Evolutionary conservation across 2,888 invertebrate genomes (phyloP), one percentile per base, ranked within the genome.

Genomic region (Trilocha varians): DNA sequence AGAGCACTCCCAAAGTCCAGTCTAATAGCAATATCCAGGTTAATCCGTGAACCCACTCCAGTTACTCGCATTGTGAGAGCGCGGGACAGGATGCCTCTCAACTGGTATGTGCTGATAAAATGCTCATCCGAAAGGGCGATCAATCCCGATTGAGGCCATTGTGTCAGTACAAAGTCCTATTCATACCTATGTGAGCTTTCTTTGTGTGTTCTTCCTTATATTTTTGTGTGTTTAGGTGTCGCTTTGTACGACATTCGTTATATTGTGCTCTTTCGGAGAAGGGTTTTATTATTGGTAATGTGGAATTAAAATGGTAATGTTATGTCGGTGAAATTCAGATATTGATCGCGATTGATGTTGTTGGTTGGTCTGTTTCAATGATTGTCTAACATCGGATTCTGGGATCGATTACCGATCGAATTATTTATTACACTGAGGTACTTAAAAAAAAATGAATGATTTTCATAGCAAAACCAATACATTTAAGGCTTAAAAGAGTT

Each of bases 31-130:
- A 53, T 48, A 51, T 55, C 48, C 55, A 54, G 57, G 55, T 65
- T 62, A 68, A 68, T 65, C 65, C 57, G 50, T 34, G 35, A 46
- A 52, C 52, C 55, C 61, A 53, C 56, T 63, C 53, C 55, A 52
- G 46, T 46, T 50, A 49, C 38, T 41, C 50, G 59, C 57, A 51
- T 57, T 57, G 54, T 60, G 52, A 56, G 58, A 56, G 49, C 50
- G 49, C 46, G 57, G 56, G 55, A 63, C 51, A 52, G 55, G 58
- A 64, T 57, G 53, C 57, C 62, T 59, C 61, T 58, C 57, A 59
- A 59, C 67, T 64, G 65, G 52, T 47, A 55, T 51, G 57, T 55
- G 50, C 63, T 65, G 70, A 70, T 70, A 70, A 66, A 65, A 62
- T 59, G 60, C 57, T 57, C 60, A 57, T 59, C 60, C 57, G 41